A percentile compares a stretch with the other conserved stretches of the same genome.
Evolutionary conservation across 2,888 invertebrate species (phyloP).

Genomic region (Prosapia bicincta): DNA sequence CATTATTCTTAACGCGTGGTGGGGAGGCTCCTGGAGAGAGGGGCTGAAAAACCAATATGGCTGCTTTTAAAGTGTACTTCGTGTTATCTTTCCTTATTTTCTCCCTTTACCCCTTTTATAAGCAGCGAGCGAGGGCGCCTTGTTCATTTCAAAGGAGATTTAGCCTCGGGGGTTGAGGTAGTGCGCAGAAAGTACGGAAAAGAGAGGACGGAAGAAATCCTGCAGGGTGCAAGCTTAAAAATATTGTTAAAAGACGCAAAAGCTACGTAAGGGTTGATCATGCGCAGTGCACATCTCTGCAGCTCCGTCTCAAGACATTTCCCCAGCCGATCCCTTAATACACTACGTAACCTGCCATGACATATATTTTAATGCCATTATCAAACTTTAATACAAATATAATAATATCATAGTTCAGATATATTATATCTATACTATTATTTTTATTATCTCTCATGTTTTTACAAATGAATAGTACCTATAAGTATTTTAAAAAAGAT

Average conservation of each 20-base stretch:
- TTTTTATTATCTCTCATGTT: too few species aligned
- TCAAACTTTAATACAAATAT: too few species aligned
- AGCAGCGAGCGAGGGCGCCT: slow-evolving; percentile 22
- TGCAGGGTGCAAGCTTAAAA: slow-evolving; percentile 23
- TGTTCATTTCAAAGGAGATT: slow-evolving; percentile 32
- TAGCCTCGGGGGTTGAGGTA: slow-evolving; percentile 25
- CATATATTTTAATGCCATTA: too few species aligned
- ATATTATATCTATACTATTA: too few species aligned
- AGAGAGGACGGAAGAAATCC: slow-evolving; percentile 33
- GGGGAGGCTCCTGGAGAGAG: slow-evolving; percentile 53
- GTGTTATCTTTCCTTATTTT: slow-evolving; percentile 31
- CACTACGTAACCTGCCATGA: too few species aligned
- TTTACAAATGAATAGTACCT: too few species aligned
- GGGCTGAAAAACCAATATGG: slow-evolving; percentile 40
- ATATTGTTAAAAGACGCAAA: slow-evolving; percentile 25
- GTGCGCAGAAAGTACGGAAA: slow-evolving; percentile 22
- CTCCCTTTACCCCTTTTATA: slow-evolving; percentile 22
- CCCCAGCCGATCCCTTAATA: too few species aligned
- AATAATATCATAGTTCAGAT: too few species aligned
- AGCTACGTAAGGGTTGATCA: slow-evolving; percentile 11
- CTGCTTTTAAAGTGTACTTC: slow-evolving; percentile 34
- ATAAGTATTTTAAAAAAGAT: too few species aligned
- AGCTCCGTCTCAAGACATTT: slow-evolving; percentile 5
- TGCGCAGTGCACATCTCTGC: slow-evolving; percentile 4
- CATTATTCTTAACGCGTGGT: slow-evolving; percentile 47